Base-by-base conservation (phyloP, 2,888 invertebrate species). In the Gastrophysa polygoni region DNA sequence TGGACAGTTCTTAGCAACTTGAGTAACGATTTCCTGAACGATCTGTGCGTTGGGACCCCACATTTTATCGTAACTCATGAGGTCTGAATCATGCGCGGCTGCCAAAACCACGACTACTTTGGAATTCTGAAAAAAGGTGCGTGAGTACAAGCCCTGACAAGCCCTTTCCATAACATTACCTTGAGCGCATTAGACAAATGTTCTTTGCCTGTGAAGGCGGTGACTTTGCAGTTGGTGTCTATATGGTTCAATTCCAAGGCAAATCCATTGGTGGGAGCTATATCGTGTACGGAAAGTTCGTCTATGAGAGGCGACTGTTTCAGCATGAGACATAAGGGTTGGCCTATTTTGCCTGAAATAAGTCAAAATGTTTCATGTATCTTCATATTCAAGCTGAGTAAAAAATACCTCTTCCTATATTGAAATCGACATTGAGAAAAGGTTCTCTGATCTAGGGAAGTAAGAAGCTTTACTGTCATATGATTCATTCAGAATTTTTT, bases 221-320 rank as follows among this genome's bases (percentile, higher is more conserved):
- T 73, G 11, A 83, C 81, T 73, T 74, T 79, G 69, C 84, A 84
- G 56, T 76, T 79, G 1, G 84, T 82, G 68, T 84, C 82, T 29
- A 85, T 77, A 52, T 83, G 82, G 66, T 78, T 80, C 44, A 85
- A 69, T 68, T 85, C 84, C 47, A 75, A 61, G 10, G 80, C 81
- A 17, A 84, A 71, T 21, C 81, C 80, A 11, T 76, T 71, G 8
- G 77, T 75, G 1, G 78, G 75, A 21, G 75, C 71, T 4, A 77
- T 75, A 74, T 89, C 89, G 71, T 86, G 86, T n/a, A 89, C 67
- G 14, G 86, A 83, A 51, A 89, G 77, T 72, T 85, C 86, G 49
- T 85, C 85, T 62, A 89, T 83, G 48, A 83, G 72, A 0, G 85
- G 84, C 18, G 86, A 85, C 62, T 85, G 83, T 71, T 88, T 86